Conservation (phyloP, 2,113 vertebrate species). For the Phalacrocorax pelagicus region DNA sequence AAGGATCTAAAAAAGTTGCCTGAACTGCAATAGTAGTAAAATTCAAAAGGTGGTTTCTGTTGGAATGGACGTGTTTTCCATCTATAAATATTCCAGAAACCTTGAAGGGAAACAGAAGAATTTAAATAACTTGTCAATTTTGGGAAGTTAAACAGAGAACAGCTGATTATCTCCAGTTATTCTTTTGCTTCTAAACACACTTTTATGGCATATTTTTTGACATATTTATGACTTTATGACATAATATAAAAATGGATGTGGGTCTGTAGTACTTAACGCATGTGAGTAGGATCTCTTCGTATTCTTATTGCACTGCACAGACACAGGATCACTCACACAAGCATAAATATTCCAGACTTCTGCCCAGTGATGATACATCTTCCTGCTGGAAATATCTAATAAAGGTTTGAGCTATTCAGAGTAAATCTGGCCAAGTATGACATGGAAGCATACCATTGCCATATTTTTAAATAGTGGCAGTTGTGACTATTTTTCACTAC, state of each 20-base stretch:
- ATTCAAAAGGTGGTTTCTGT: background rate
- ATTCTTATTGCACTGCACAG: background rate
- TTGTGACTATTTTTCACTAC: background rate
- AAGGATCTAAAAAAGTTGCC: background rate
- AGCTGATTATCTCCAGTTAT: background rate
- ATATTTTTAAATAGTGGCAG: background rate
- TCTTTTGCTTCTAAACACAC: background rate
- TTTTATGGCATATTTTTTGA: background rate
- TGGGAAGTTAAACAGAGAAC: background rate
- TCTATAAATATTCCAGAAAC: background rate
- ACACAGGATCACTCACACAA: background rate
- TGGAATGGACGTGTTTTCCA: background rate
- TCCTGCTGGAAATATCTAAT: background rate
- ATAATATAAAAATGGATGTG: background rate
- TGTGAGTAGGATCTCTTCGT: background rate
- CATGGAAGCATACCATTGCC: background rate
- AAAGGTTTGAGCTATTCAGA: background rate
- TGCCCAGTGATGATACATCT: background rate
- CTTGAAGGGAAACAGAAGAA: background rate
- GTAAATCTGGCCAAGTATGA: background rate
- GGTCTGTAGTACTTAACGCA: accelerated
- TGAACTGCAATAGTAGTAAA: background rate
- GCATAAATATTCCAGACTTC: background rate
- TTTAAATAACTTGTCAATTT: background rate
- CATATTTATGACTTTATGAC: background rate